These are phyloP conservation scores for zebrafish (Danio rerio) DNA, from an alignment of 2,113 vertebrate species.

Conservation along the genomic window DNA sequence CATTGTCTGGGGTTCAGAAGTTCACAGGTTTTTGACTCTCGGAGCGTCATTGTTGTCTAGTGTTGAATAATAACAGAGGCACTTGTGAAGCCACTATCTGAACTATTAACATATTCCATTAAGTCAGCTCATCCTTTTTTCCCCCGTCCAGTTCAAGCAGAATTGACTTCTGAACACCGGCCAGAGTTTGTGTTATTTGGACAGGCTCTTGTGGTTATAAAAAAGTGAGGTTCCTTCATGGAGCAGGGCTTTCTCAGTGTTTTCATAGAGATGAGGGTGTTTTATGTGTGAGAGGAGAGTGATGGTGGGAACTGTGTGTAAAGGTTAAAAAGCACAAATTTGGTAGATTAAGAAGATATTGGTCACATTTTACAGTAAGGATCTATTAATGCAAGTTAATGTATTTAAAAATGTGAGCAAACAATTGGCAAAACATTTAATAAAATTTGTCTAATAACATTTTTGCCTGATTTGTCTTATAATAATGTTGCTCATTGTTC, in stretches of 20 bases:
- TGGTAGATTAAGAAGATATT: too few relatives aligned
- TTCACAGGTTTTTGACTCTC: constrained; percentile 56
- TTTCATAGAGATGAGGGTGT: neutral
- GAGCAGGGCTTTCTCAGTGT: neutral
- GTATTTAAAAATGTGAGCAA: too few relatives aligned
- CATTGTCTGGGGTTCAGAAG: constrained; percentile 66
- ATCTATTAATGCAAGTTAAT: too few relatives aligned
- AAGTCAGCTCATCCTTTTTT: constrained; percentile 25
- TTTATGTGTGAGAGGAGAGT: neutral
- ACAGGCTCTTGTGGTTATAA: constrained; percentile 15
- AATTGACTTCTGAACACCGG: constrained; percentile 38
- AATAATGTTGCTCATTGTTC: too few relatives aligned
- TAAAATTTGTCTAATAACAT: too few relatives aligned
- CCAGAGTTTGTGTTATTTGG: constrained; percentile 43
- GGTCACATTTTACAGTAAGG: too few relatives aligned
- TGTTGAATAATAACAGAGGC: constrained; percentile 36
- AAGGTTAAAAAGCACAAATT: too few relatives aligned
- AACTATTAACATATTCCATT: constrained; percentile 37
- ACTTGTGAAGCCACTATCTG: constrained; percentile 40
- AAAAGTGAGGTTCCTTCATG: neutral
- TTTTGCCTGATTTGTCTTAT: too few relatives aligned
- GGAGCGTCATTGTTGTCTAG: constrained; percentile 33
- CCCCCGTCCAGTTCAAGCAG: constrained; percentile 5
- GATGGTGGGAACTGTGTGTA: too few relatives aligned
- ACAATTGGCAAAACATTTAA: too few relatives aligned